Evolutionary conservation across 2,113 vertebrate genomes (phyloP).

Genomic region (Struthidea cinerea): DNA sequence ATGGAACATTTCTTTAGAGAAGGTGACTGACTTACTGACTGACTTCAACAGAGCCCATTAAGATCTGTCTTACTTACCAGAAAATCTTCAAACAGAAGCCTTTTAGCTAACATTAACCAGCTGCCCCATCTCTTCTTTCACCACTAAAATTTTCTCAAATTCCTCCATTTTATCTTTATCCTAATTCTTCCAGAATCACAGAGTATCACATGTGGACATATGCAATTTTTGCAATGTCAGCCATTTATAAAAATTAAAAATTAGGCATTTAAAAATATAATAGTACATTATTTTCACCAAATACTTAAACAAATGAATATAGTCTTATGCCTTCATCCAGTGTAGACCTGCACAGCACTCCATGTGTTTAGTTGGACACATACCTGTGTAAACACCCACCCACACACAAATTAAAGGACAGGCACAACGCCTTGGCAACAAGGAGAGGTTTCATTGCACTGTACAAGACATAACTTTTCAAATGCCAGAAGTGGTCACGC

Average conservation of each 20-base stretch:
- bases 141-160: neutral
- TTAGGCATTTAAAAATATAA: neutral
- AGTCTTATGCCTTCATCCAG: neutral
- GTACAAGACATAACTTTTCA: neutral
- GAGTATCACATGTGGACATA: neutral
- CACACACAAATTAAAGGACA: neutral
- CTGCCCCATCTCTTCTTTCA: neutral
- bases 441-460: neutral
- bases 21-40: neutral
- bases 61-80: neutral
- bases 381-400: neutral
- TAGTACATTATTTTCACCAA: neutral
- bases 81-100: neutral
- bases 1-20: neutral
- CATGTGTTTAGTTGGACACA: neutral
- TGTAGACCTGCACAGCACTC: neutral
- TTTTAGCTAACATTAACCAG: neutral
- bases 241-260: neutral
- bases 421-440: neutral
- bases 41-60: neutral
- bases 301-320: neutral
- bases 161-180: neutral
- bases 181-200: neutral
- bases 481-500: neutral
- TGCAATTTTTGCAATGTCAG: neutral